phyloP scores from a whole-genome alignment of 2,888 invertebrate species.

The Thymelicus sylvestris region DNA sequence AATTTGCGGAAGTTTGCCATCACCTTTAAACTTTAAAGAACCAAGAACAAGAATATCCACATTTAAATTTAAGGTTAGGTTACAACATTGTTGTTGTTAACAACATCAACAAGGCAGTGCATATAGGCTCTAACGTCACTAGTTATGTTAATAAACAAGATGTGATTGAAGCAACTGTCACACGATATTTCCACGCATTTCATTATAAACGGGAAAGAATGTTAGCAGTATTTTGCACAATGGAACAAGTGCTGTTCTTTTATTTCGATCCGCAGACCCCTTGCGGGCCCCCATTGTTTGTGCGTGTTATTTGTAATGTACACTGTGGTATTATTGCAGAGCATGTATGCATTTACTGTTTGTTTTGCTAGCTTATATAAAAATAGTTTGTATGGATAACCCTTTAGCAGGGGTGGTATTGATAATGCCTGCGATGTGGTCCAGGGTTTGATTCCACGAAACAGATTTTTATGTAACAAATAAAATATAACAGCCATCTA shows the following conservation, averaged over 20 bases:
- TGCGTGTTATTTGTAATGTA: slow-evolving; percentile 15
- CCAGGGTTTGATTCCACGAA: no score
- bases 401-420: no score
- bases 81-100: no score
- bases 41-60: no score
- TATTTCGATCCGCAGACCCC: slow-evolving; percentile 14
- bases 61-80: no score
- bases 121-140: slow-evolving; percentile 5
- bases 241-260: slow-evolving; percentile 24
- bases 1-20: no score
- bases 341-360: not conserved
- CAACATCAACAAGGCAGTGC: not conserved
- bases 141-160: slow-evolving; percentile 32
- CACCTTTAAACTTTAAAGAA: no score
- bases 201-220: slow-evolving; percentile 14
- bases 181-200: slow-evolving; percentile 24
- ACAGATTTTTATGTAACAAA: no score
- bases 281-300: slow-evolving; percentile 27
- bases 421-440: no score
- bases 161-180: slow-evolving; percentile 33
- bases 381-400: no score
- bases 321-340: slow-evolving; percentile 21
- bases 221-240: slow-evolving; percentile 14
- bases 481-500: no score
- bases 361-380: no score